A percentile compares a stretch with the other conserved stretches of the same genome.
phyloP scores from a whole-genome alignment of 2,888 invertebrate species.

The Chrysomela aeneicollis region DNA sequence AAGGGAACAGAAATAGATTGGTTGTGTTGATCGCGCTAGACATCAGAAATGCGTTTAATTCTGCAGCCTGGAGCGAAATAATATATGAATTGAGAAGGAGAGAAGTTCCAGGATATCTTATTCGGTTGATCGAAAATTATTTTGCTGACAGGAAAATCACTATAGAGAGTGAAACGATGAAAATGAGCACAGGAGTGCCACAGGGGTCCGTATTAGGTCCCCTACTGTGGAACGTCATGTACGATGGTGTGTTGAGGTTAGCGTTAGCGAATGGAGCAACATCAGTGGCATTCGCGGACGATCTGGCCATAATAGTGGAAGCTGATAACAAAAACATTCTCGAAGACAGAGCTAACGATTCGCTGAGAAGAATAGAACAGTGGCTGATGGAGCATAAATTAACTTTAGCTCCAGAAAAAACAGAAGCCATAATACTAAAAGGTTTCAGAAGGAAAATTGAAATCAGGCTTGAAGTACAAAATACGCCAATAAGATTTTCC shows the following conservation, averaged over 20 bases:
- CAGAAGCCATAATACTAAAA: too few relatives aligned
- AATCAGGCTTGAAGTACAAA: too few relatives aligned
- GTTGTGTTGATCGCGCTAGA: slow-evolving; percentile 15
- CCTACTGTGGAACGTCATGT: background rate
- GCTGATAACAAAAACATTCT: background rate
- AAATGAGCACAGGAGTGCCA: background rate
- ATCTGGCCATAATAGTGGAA: background rate
- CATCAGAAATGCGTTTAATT: slow-evolving; percentile 28
- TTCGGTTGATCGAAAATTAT: background rate
- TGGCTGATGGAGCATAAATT: too few relatives aligned
- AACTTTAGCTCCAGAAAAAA: too few relatives aligned
- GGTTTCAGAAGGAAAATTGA: too few relatives aligned
- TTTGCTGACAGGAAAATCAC: background rate
- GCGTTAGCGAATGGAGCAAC: background rate
- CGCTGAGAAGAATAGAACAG: too few relatives aligned
- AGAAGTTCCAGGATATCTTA: background rate
- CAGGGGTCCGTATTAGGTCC: background rate
- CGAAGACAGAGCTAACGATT: too few relatives aligned
- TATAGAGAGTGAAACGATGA: background rate
- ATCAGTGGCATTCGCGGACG: background rate
- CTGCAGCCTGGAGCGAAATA: background rate
- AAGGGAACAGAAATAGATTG: slow-evolving; percentile 6
- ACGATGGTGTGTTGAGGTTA: background rate
- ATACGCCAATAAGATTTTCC: too few relatives aligned
- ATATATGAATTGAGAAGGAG: background rate